A percentile compares a stretch with the other conserved stretches of the same genome.
These are phyloP conservation scores for Phrynocephalus forsythii DNA, from an alignment of 2,797 vertebrate species.

Conservation along the genomic window DNA sequence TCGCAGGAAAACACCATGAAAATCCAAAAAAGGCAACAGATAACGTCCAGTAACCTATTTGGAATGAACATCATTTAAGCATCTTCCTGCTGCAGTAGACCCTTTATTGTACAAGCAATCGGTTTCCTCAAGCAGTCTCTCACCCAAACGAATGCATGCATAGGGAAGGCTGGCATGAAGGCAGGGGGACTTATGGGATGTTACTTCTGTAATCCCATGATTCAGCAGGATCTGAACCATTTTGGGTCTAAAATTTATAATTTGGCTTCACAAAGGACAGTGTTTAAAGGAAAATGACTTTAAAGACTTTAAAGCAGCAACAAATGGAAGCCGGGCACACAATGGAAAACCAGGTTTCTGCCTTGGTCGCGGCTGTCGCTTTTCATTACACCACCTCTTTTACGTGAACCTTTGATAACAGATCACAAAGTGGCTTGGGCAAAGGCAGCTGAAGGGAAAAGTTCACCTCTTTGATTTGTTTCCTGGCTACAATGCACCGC, in stretches of 20 bases:
- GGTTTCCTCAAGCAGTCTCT: no score
- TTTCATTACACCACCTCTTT: slow-evolving; percentile 57
- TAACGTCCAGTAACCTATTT: neutral
- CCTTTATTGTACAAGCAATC: no score
- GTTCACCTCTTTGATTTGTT: slow-evolving; percentile 68
- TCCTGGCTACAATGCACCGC: slow-evolving; percentile 63
- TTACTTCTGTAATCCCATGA: no score
- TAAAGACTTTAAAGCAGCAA: slow-evolving; percentile 61
- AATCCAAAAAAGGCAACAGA: slow-evolving; percentile 37
- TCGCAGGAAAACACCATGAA: slow-evolving; percentile 33
- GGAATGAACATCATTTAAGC: no score
- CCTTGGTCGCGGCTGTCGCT: slow-evolving; percentile 66
- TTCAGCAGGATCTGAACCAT: neutral
- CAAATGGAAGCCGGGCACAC: slow-evolving; percentile 58
- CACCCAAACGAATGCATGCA: no score
- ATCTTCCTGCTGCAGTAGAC: no score
- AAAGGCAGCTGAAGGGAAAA: slow-evolving; percentile 35
- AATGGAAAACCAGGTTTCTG: slow-evolving; percentile 52
- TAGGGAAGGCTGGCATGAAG: no score
- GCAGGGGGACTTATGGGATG: no score
- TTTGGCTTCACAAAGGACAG: neutral
- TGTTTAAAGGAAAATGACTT: neutral
- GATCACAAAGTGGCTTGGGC: slow-evolving; percentile 43
- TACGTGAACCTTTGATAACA: slow-evolving; percentile 67
- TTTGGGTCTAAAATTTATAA: neutral